A percentile compares a stretch with the other conserved stretches of the same genome.
These are phyloP conservation scores for Caenorhabditis briggsae DNA, from an alignment of 1,140 invertebrate genomes.

Conservation along the genomic window DNA sequence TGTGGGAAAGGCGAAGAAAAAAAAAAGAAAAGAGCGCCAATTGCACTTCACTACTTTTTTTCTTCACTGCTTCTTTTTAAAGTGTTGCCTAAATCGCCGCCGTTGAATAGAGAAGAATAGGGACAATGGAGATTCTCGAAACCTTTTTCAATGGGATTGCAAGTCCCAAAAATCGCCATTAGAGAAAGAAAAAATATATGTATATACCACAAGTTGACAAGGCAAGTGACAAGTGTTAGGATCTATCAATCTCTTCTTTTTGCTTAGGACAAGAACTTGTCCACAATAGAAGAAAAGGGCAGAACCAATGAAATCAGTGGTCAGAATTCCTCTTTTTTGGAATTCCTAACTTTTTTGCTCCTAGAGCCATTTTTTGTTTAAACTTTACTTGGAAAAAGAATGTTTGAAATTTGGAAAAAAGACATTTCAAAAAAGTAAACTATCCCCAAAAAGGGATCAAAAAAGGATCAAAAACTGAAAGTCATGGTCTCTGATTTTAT, in stretches of 20 bases:
- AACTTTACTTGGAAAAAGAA: not conserved
- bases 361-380: constrained; percentile 35
- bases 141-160: not conserved
- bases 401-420: not conserved
- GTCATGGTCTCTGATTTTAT: constrained; percentile 42
- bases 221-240: constrained; percentile 38
- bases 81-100: not conserved
- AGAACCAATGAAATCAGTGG: too few relatives aligned
- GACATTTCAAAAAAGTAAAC: constrained; percentile 29
- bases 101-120: constrained; percentile 21
- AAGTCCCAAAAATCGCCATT: constrained; percentile 26
- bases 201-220: constrained; percentile 38
- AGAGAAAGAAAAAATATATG: too few relatives aligned
- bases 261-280: not conserved
- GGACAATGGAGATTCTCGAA: constrained; percentile 6
- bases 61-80: too few relatives aligned
- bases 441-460: not conserved
- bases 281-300: not conserved
- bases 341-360: too few relatives aligned
- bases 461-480: not conserved
- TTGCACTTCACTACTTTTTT: constrained; percentile 29
- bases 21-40: constrained; percentile 21
- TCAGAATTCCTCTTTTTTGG: too few relatives aligned
- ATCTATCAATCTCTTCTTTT: constrained; percentile 9
- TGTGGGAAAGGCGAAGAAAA: constrained; percentile 8